A percentile compares a stretch with the other conserved stretches of the same genome.
These are phyloP conservation scores for Taphrorychus bicolor DNA, from an alignment of 2,888 invertebrate species.

Conservation along the genomic window DNA sequence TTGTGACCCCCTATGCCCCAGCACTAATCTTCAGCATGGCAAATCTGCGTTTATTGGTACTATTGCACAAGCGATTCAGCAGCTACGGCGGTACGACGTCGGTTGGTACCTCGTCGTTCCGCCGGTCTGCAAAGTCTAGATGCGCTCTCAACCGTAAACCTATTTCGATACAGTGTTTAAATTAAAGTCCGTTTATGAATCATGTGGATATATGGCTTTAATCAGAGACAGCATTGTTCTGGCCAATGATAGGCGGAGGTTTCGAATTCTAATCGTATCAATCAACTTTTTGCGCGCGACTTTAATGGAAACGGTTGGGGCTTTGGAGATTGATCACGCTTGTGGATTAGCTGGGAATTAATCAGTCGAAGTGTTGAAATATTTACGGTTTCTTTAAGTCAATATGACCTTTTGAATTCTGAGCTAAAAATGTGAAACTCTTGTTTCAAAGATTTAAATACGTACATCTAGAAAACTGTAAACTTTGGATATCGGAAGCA, in stretches of 20 bases:
- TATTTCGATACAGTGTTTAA: constrained; percentile 37
- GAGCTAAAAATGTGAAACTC: too few species aligned
- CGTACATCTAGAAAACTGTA: too few species aligned
- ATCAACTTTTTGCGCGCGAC: constrained; percentile 7
- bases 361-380: too few species aligned
- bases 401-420: too few species aligned
- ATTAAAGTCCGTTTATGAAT: constrained; percentile 30
- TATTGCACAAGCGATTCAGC: neutral
- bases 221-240: constrained; percentile 20
- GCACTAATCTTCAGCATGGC: neutral
- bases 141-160: constrained; percentile 47
- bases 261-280: constrained; percentile 20
- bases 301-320: neutral
- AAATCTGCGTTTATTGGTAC: neutral
- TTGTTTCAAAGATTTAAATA: too few species aligned
- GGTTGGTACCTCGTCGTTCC: constrained; percentile 14
- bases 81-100: neutral
- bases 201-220: constrained; percentile 34
- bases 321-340: neutral
- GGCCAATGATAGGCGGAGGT: constrained; percentile 5
- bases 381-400: too few species aligned
- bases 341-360: too few species aligned
- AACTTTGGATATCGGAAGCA: too few species aligned
- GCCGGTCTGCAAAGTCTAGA: constrained; percentile 43
- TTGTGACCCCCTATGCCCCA: too few species aligned